Conservation (phyloP, 30 jellyfish, hydroid and myxozoan genomes). For the Aurelia aurita complex sp. Pacific region DNA sequence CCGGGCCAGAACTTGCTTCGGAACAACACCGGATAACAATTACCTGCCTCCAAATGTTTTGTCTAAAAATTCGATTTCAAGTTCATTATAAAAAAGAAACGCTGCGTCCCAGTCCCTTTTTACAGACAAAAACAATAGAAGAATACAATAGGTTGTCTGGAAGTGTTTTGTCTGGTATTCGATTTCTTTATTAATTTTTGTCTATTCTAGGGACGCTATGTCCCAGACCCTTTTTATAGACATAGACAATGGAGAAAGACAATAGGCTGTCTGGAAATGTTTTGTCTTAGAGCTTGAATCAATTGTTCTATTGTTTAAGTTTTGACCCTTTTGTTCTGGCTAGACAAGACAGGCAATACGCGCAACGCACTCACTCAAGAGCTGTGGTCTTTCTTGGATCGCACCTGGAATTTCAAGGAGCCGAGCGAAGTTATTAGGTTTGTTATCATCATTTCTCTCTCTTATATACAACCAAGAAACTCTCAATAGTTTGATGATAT, state of each 20-base stretch:
- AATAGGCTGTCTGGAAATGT: constrained; percentile 60
- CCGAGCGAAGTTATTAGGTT: too few species aligned
- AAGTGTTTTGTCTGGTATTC: constrained; percentile 56
- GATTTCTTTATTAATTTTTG: constrained; percentile 9
- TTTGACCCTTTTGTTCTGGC: constrained; percentile 6
- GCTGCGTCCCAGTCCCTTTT: constrained; percentile 47
- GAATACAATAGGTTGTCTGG: constrained; percentile 63
- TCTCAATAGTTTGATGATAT: too few species aligned
- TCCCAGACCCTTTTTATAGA: constrained; percentile 60
- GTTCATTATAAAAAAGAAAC: background rate
- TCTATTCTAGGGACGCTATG: constrained; percentile 7
- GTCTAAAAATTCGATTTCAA: background rate
- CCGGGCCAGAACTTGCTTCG: too few species aligned
- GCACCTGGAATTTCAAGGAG: too few species aligned
- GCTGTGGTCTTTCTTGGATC: too few species aligned
- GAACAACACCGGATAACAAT: too few species aligned
- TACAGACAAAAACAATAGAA: constrained; percentile 41
- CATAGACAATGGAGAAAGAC: constrained; percentile 31
- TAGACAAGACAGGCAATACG: constrained; percentile 6
- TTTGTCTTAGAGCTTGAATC: constrained; percentile 16
- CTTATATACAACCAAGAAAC: too few species aligned
- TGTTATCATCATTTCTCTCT: too few species aligned
- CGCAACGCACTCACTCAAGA: too few species aligned
- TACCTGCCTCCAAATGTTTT: background rate
- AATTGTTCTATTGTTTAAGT: too few species aligned